phyloP scores from a whole-genome alignment of 2,113 vertebrate species.

The Saguinus midas region DNA sequence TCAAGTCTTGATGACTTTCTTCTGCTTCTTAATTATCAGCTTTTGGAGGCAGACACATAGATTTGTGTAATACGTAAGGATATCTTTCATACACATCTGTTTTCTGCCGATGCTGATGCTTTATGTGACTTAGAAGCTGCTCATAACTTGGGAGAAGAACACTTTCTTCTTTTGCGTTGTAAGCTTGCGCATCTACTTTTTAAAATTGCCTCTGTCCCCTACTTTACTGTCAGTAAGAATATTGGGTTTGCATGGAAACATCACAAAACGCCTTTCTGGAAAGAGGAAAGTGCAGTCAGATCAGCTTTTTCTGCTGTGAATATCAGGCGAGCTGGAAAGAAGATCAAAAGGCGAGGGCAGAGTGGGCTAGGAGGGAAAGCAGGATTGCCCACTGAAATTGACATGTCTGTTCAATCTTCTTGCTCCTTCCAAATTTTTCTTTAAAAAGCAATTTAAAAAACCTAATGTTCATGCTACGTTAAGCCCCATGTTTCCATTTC shows the following conservation, averaged over 20 bases:
- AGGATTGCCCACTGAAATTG: background rate
- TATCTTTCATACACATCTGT: conserved; percentile 39
- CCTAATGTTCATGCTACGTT: background rate
- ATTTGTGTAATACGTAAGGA: conserved; percentile 47
- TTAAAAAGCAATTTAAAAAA: background rate
- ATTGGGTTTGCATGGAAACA: conserved; percentile 8
- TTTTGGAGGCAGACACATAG: conserved; percentile 40
- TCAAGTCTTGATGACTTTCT: conserved; percentile 68
- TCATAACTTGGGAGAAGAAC: conserved; percentile 49
- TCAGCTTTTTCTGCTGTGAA: background rate
- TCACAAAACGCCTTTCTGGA: conserved; percentile 12
- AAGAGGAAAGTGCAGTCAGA: background rate
- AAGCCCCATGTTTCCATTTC: background rate
- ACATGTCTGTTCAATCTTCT: background rate
- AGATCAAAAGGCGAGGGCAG: background rate
- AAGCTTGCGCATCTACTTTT: conserved; percentile 44
- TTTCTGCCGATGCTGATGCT: conserved; percentile 44
- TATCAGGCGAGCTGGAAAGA: conserved; percentile 31
- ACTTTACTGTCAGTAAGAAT: conserved; percentile 34
- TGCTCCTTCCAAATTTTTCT: conserved; percentile 31
- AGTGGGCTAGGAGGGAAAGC: background rate
- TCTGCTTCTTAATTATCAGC: conserved; percentile 53
- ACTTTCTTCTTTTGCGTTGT: conserved; percentile 33
- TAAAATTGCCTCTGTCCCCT: background rate
- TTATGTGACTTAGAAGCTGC: conserved; percentile 52